phyloP scores from a whole-genome alignment of 1,140 invertebrate genomes.

The Drosophila paulistorum region DNA sequence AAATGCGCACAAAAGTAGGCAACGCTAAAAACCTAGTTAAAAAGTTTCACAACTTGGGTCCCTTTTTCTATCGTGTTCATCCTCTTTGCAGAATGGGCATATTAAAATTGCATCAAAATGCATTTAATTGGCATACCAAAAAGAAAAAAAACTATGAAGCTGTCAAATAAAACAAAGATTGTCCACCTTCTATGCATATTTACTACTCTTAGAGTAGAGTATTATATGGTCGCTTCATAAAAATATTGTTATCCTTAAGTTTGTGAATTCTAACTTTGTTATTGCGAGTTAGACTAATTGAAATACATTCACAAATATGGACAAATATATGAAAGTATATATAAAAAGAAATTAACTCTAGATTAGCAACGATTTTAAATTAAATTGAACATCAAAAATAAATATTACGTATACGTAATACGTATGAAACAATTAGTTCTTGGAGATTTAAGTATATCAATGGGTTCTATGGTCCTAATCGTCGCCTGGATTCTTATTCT shows the following conservation, averaged over 20 bases:
- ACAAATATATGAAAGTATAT: constrained; percentile 42
- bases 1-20: constrained; percentile 31
- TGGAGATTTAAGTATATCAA: too few relatives aligned
- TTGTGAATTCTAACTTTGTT: constrained; percentile 70
- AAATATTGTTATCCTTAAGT: background rate
- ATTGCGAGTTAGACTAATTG: constrained; percentile 72
- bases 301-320: constrained; percentile 57
- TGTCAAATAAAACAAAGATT: background rate
- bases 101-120: background rate
- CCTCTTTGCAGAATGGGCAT: background rate
- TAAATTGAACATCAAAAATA: background rate
- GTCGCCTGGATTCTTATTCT: background rate
- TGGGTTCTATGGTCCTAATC: too few relatives aligned
- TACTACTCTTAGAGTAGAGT: too few relatives aligned
- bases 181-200: too few relatives aligned
- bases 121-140: background rate
- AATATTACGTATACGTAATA: too few relatives aligned
- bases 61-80: constrained; percentile 37
- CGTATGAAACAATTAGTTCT: too few relatives aligned
- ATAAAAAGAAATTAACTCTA: background rate
- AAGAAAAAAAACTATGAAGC: too few relatives aligned
- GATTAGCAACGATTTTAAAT: background rate
- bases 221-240: too few relatives aligned
- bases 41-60: constrained; percentile 42
- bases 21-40: constrained; percentile 63